phyloP scores from a whole-genome alignment of 2,888 invertebrate genomes.

The Protophormia terraenovae region DNA sequence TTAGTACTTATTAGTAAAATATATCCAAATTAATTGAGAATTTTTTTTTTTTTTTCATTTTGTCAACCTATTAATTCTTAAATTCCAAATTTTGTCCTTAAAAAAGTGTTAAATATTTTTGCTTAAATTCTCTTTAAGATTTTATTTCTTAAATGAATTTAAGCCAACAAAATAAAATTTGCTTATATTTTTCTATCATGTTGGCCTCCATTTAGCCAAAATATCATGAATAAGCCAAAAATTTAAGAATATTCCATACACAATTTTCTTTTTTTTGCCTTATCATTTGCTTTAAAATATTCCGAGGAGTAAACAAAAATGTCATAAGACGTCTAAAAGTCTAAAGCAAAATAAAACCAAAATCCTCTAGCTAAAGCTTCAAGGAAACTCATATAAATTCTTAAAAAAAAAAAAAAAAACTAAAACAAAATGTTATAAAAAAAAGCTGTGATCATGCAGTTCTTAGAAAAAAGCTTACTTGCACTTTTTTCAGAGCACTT shows the following conservation, averaged over 20 bases:
- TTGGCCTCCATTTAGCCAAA: constrained; percentile 23
- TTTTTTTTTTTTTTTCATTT: too few relatives aligned
- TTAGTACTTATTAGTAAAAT: too few relatives aligned
- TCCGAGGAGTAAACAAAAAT: constrained; percentile 47
- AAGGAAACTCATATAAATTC: too few relatives aligned
- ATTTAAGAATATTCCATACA: constrained; percentile 15
- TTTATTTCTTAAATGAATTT: too few relatives aligned
- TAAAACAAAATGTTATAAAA: too few relatives aligned
- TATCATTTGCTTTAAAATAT: constrained; percentile 47
- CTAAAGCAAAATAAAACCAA: constrained; percentile 28
- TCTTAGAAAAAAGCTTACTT: constrained; percentile 64
- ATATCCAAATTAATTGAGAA: too few relatives aligned
- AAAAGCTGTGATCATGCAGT: constrained; percentile 57
- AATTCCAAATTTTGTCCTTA: too few relatives aligned
- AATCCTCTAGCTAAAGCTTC: constrained; percentile 39
- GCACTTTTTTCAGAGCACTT: constrained; percentile 57
- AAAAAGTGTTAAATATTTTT: too few relatives aligned
- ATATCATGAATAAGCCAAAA: constrained; percentile 55
- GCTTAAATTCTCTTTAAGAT: too few relatives aligned
- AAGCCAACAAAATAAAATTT: background rate
- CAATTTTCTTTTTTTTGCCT: constrained; percentile 45
- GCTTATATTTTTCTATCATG: background rate
- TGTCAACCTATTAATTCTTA: too few relatives aligned
- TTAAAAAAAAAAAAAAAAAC: background rate
- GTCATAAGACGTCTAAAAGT: constrained; percentile 67